Evolutionary conservation across 92 coral and sea anemone genomes (phyloP).

Genomic region (Porites cylindrica): DNA sequence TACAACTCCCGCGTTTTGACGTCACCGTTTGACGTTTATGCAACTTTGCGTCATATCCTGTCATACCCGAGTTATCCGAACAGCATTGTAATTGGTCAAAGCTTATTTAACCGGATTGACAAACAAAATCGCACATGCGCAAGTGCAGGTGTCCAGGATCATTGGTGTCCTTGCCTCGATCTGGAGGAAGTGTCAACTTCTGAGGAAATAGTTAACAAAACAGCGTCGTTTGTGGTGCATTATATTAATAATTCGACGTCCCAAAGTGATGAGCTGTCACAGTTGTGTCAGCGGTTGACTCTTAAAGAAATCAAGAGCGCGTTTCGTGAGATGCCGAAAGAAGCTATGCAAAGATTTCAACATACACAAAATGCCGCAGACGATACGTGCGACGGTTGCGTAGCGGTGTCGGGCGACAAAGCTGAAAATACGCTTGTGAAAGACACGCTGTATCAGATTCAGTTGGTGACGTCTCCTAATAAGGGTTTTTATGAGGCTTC

Average conservation of each 20-base stretch:
- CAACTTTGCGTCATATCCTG: slow-evolving; percentile 60
- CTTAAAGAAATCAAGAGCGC: slow-evolving; percentile 65
- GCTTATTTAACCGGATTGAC: slow-evolving; percentile 66
- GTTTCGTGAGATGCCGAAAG: slow-evolving; percentile 63
- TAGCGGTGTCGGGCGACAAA: slow-evolving; percentile 39
- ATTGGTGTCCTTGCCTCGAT: slow-evolving; percentile 84
- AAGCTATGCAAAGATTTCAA: slow-evolving; percentile 54
- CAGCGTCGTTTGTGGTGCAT: slow-evolving; percentile 55
- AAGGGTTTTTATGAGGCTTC: slow-evolving; percentile 79
- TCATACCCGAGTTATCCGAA: slow-evolving; percentile 77
- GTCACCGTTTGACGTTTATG: slow-evolving; percentile 76
- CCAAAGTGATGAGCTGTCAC: background rate
- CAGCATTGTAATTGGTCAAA: slow-evolving; percentile 68
- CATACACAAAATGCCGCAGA: background rate
- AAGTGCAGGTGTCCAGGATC: slow-evolving; percentile 68
- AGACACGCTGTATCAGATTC: slow-evolving; percentile 68
- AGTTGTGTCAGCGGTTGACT: slow-evolving; percentile 48
- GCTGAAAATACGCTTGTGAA: slow-evolving; percentile 31
- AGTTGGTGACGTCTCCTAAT: slow-evolving; percentile 72
- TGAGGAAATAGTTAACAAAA: slow-evolving; percentile 50
- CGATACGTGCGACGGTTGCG: slow-evolving; percentile 65
- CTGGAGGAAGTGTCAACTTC: slow-evolving; percentile 54
- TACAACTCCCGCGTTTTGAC: slow-evolving; percentile 58
- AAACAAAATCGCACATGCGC: slow-evolving; percentile 71
- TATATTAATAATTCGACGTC: slow-evolving; percentile 54